phyloP scores from a whole-genome alignment of 2,888 invertebrate species.

The Hesperia comma region DNA sequence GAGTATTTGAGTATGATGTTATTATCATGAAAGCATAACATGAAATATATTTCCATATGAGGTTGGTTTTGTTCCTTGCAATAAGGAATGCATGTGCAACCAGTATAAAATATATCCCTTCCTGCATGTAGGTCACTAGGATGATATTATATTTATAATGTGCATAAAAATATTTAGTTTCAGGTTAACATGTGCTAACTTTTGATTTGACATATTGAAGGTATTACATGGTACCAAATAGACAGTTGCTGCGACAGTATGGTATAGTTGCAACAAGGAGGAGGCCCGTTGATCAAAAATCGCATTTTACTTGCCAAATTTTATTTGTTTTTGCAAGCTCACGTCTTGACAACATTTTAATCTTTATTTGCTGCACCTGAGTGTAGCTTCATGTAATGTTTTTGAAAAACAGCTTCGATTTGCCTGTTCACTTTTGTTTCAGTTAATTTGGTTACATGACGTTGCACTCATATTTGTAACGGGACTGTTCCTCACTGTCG shows the following conservation, averaged over 20 bases:
- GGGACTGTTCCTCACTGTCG: conserved; percentile 22
- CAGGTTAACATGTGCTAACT: conserved; percentile 12
- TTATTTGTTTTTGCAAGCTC: conserved; percentile 9
- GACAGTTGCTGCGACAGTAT: background rate
- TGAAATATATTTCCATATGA: no score
- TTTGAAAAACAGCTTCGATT: conserved; percentile 5
- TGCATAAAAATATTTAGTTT: conserved; percentile 14
- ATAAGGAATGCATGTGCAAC: no score
- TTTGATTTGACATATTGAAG: conserved; percentile 18
- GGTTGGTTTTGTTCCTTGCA: no score
- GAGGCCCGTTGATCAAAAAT: background rate
- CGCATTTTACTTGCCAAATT: conserved; percentile 15
- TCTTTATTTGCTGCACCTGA: conserved; percentile 30
- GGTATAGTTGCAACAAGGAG: background rate
- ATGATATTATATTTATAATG: background rate
- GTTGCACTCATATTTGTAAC: conserved; percentile 44
- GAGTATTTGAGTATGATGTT: no score
- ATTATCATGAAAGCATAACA: no score
- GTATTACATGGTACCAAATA: background rate
- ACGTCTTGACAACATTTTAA: background rate
- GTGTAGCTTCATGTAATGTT: conserved; percentile 32
- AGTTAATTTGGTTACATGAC: conserved; percentile 41
- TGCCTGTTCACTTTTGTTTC: conserved; percentile 6
- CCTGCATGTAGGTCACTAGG: conserved; percentile 1
- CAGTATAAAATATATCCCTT: no score